Conservation (phyloP, 2,797 vertebrate genomes). For the Urophycis tenuis region DNA sequence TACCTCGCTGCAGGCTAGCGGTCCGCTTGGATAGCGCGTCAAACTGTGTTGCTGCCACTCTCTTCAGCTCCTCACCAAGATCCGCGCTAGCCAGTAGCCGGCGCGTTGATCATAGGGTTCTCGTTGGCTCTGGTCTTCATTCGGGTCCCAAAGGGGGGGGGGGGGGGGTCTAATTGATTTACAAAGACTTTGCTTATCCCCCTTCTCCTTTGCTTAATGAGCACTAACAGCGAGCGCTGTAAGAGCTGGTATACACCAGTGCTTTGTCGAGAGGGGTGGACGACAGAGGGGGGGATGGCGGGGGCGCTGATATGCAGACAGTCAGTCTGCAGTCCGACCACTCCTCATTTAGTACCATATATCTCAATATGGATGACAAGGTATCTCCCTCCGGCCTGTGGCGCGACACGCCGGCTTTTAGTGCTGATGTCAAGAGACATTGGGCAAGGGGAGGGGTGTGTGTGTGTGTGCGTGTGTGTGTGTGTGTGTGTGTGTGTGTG, state of each 20-base stretch:
- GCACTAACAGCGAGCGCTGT: conserved; percentile 80
- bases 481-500: not conserved
- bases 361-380: conserved; percentile 72
- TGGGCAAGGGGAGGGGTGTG: conserved; percentile 40
- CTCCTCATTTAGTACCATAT: conserved; percentile 72
- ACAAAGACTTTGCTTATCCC: conserved; percentile 73
- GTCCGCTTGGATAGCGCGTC: conserved; percentile 1
- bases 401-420: conserved; percentile 67
- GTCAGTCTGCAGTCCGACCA: conserved; percentile 63
- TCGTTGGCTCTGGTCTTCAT: conserved; percentile 39
- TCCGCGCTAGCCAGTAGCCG: not conserved
- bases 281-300: conserved; percentile 53
- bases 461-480: conserved; percentile 3
- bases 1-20: conserved; percentile 35
- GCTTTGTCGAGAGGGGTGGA: conserved; percentile 29
- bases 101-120: not conserved
- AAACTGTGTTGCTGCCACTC: not conserved
- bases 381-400: conserved; percentile 62
- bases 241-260: conserved; percentile 46
- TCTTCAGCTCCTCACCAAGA: not conserved
- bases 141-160: conserved; percentile 50
- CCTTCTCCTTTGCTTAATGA: conserved; percentile 80
- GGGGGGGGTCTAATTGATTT: conserved; percentile 72
- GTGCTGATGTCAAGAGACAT: conserved; percentile 65
- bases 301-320: conserved; percentile 68